These are phyloP conservation scores for Agrilus cyanescens DNA, from an alignment of 2,888 invertebrate genomes.

Conservation along the genomic window DNA sequence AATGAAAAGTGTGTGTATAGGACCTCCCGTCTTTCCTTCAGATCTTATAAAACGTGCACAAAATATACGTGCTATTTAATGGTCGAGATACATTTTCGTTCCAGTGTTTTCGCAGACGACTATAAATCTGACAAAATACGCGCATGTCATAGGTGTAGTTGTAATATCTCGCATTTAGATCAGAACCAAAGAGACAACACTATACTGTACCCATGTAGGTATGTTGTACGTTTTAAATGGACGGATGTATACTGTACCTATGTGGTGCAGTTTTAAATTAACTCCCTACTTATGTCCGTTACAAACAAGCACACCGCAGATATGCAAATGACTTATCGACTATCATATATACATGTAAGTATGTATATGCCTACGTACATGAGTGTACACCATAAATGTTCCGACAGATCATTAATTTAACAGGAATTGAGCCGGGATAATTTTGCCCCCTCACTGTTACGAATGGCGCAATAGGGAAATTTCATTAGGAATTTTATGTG, in stretches of 20 bases:
- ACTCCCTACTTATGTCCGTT: constrained; percentile 5
- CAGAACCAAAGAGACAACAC: too few relatives aligned
- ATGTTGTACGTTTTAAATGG: neutral
- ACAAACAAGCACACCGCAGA: constrained; percentile 5
- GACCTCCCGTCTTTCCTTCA: too few relatives aligned
- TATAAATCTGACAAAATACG: too few relatives aligned
- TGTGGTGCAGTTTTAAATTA: constrained; percentile 9
- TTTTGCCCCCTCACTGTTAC: constrained; percentile 3
- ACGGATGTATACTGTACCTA: constrained; percentile 10
- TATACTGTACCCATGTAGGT: too few relatives aligned
- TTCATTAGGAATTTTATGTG: neutral
- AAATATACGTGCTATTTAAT: too few relatives aligned
- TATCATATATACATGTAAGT: constrained; percentile 10
- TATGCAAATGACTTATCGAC: constrained; percentile 12
- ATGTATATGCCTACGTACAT: too few relatives aligned
- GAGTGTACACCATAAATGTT: constrained; percentile 12
- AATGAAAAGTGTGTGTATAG: too few relatives aligned
- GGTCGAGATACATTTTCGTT: too few relatives aligned
- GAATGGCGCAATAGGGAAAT: constrained; percentile 2
- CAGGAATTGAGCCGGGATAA: constrained; percentile 1
- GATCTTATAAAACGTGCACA: too few relatives aligned
- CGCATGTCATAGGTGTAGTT: too few relatives aligned
- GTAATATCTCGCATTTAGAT: too few relatives aligned
- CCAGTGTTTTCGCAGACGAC: too few relatives aligned
- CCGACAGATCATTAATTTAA: constrained; percentile 14